These are phyloP conservation scores for Clostera curtula DNA, from an alignment of 2,888 invertebrate species.

Conservation along the genomic window DNA sequence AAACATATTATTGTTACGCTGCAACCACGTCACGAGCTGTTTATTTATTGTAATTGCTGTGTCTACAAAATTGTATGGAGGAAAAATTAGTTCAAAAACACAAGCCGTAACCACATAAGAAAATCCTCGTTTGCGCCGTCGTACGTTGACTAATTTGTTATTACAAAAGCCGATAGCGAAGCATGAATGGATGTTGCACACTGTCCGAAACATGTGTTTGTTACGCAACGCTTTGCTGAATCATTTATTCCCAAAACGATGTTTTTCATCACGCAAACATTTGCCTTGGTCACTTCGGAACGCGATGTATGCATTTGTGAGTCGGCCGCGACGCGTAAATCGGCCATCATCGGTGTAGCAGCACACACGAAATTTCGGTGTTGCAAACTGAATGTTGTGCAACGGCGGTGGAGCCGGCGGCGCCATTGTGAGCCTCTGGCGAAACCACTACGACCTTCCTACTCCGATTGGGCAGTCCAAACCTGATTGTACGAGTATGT, in stretches of 20 bases:
- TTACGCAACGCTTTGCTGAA: too few species aligned
- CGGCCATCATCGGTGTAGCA: constrained; percentile 53
- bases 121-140: constrained; percentile 13
- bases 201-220: too few species aligned
- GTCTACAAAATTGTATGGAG: constrained; percentile 9
- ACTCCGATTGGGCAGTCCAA: constrained; percentile 61
- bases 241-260: constrained; percentile 14
- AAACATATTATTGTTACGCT: too few species aligned
- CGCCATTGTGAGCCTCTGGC: constrained; percentile 68
- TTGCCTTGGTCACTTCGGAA: constrained; percentile 13
- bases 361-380: constrained; percentile 70
- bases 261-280: constrained; percentile 13
- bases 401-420: constrained; percentile 46
- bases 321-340: constrained; percentile 30
- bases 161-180: constrained; percentile 19
- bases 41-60: constrained; percentile 14
- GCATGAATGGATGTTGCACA: constrained; percentile 20
- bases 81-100: constrained; percentile 22
- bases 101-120: constrained; percentile 19
- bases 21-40: constrained; percentile 12
- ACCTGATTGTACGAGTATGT: constrained; percentile 51
- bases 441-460: constrained; percentile 67
- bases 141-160: constrained; percentile 25
- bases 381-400: constrained; percentile 65
- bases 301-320: constrained; percentile 11